Base-by-base conservation (phyloP, 2,888 invertebrate genomes). In the Ditula angustiorana region DNA sequence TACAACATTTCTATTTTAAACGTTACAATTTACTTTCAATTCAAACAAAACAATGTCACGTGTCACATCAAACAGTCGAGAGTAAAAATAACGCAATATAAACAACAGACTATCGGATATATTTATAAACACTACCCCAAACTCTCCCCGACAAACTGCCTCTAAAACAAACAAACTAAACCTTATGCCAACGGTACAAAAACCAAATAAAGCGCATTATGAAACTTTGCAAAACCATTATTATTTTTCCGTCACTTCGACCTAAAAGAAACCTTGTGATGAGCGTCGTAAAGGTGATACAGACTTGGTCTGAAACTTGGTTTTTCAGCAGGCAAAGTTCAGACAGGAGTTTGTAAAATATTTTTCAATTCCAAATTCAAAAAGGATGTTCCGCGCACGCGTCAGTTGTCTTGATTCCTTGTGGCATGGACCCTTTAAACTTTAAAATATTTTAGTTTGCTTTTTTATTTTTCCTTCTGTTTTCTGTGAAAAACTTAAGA, bases 41-140 rank as follows among this genome's bases (percentile, higher is more conserved):
- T 71, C 69, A 74, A 71, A 72, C 71, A 76, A 71, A 71, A 78
- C 76, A 78, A 80, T 80, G 73, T 77, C 72, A 69, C 71, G 70
- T 74, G 81, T 79, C 81, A 82, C 80, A 82, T 83, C 80, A 83
- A 82, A 83, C 76, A 76, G 72, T n/a, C n/a, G n/a, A n/a, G 70
- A 70, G 72, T 74, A 71, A 75, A 81, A 82, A 77, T 77, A 75
- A 73, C 73, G 67, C 63, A 69, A 69, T 74, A 74, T 74, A 80
- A 76, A 81, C 76, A 77, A 50, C 69, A 69, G 69, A 46, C 66
- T 68, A 73, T 76, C 73, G 61, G 61, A 55, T 60, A 64, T 72
- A 73, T 73, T 75, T 75, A 72, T 75, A 71, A 67, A 72, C 19
- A 21, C 50, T 49, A 33, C 53, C 52, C 62, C 46, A 58, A n/a